These are phyloP conservation scores for Dreissena polymorpha DNA, from an alignment of 1,140 invertebrate genomes.

Conservation along the genomic window DNA sequence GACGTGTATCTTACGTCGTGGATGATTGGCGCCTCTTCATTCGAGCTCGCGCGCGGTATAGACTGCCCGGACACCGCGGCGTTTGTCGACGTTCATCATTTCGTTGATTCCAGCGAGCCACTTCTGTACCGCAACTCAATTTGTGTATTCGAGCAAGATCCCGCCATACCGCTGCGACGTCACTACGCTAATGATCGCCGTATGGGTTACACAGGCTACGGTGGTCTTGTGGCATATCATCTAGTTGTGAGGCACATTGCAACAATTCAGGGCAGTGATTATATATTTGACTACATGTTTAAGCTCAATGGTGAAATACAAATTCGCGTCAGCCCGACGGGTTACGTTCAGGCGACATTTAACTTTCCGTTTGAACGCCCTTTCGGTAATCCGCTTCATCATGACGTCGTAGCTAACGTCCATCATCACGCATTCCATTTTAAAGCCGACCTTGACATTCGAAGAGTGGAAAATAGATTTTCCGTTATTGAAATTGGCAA, in stretches of 20 bases:
- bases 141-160: conserved; percentile 75
- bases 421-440: conserved; percentile 75
- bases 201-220: conserved; percentile 61
- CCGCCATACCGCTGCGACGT: conserved; percentile 69
- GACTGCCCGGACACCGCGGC: conserved; percentile 73
- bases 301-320: conserved; percentile 75
- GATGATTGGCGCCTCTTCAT: conserved; percentile 68
- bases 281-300: conserved; percentile 78
- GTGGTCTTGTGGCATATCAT: conserved; percentile 68
- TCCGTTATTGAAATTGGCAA: conserved; percentile 66
- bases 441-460: conserved; percentile 74
- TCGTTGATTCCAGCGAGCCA: conserved; percentile 60
- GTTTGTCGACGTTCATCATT: conserved; percentile 67
- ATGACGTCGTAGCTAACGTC: conserved; percentile 66
- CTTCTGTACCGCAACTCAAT: conserved; percentile 65
- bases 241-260: conserved; percentile 73
- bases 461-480: conserved; percentile 67
- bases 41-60: conserved; percentile 71
- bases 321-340: conserved; percentile 68
- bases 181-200: conserved; percentile 63
- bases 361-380: conserved; percentile 56
- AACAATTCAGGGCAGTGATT: conserved; percentile 74
- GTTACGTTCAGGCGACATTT: conserved; percentile 72
- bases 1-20: conserved; percentile 69
- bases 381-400: conserved; percentile 64